phyloP scores from a whole-genome alignment of 2,113 vertebrate species.

The Salvelinus alpinus region DNA sequence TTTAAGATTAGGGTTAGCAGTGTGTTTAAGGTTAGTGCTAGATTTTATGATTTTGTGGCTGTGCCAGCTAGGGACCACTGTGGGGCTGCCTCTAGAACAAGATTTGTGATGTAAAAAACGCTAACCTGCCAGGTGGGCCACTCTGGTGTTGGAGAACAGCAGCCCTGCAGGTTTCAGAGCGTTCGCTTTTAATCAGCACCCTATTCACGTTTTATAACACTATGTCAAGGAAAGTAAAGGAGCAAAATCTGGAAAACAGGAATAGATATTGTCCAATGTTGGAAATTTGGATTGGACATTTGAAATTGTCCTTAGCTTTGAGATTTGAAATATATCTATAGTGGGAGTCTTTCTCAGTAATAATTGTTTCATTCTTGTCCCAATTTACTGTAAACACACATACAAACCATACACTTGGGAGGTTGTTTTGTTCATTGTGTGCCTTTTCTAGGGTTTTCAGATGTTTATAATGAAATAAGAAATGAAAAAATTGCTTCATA shows the following conservation, averaged over 20 bases:
- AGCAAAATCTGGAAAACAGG: neutral
- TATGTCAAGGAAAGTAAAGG: neutral
- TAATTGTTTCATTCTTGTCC: neutral
- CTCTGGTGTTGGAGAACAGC: neutral
- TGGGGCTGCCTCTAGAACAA: too few relatives aligned
- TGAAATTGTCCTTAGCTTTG: neutral
- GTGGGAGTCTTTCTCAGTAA: neutral
- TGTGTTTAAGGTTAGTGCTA: too few relatives aligned
- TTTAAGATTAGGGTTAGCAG: too few relatives aligned
- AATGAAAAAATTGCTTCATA: neutral
- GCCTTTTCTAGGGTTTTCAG: conserved; percentile 69
- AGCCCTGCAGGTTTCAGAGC: neutral
- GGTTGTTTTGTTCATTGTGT: conserved; percentile 58
- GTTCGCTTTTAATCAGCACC: neutral
- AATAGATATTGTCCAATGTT: neutral
- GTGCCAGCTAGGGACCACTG: too few relatives aligned
- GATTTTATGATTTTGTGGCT: too few relatives aligned
- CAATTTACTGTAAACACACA: neutral
- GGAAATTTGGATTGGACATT: neutral
- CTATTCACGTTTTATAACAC: neutral
- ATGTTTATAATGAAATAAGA: conserved; percentile 41
- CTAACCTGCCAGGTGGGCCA: too few relatives aligned
- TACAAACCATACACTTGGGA: conserved; percentile 29
- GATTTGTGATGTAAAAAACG: too few relatives aligned
- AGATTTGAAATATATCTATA: conserved; percentile 7